Evolutionary conservation across 1,140 invertebrate species (phyloP), one percentile per base, ranked within the genome.

Genomic region (Coptotermes formosanus): DNA sequence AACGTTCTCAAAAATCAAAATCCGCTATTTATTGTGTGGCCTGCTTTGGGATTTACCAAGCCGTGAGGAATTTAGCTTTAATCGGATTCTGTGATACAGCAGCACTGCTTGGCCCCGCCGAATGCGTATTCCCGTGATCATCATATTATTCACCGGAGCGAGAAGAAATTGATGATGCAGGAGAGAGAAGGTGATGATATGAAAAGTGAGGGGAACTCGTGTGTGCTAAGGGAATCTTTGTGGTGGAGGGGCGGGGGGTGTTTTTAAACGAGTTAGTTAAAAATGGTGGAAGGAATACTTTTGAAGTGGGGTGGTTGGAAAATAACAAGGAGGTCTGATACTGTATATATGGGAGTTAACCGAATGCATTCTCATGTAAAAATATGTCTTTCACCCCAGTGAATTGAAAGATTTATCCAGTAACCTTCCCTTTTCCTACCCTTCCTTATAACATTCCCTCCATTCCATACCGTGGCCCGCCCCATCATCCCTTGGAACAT

Each of bases 181-280:
- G 43, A 38, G 43, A 38, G 23, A 52, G 82, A 32, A 83, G 82
- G 82, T 83, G 82, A 52, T 45, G 82, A 83, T 83, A 83, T 83
- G 23, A 43, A 43, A 32, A 45, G 21, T 32, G 11, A 52, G 32
- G 32, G 82, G 82, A 21, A 48, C 14, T 23, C 25, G 23, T 21
- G 81, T 32, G 38, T 32, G 19, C 12, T 82, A 32, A 32, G n/a
- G n/a, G 38, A 12, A 82, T 43, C 21, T 43, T 43, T 43, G 21
- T n/a, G 23, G 21, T n/a, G 23, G 9, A 14, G 32, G 25, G 43
- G 43, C 2, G 8, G 82, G 32, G 82, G 82, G 43, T 43, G 82
- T 52, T 83, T 83, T 83, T 83, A 83, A 83, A 83, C 82, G 82
- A 83, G 82, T 83, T 83, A 83, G 82, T 52, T 83, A 83, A 83